phyloP scores from a whole-genome alignment of 2,888 invertebrate species.

The Herminia tarsipennalis region DNA sequence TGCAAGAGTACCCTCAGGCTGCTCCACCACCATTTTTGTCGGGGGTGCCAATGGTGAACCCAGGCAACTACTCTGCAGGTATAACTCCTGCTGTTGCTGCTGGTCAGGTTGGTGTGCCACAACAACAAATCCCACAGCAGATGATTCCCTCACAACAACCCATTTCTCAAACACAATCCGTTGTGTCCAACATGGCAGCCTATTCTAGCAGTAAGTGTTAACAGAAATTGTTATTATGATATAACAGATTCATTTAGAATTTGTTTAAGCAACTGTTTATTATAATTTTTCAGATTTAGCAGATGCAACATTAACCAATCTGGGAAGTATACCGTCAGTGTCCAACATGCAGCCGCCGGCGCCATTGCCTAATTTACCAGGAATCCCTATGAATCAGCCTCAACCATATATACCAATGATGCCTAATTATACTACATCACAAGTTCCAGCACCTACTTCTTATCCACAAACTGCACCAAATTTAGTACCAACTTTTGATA shows the following conservation, averaged over 20 bases:
- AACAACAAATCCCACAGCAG: conserved; percentile 28
- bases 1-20: conserved; percentile 48
- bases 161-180: conserved; percentile 67
- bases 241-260: not conserved
- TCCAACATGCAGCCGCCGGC: conserved; percentile 83
- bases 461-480: conserved; percentile 51
- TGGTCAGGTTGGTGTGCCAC: conserved; percentile 13
- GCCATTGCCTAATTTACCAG: conserved; percentile 80
- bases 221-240: not conserved
- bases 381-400: conserved; percentile 82
- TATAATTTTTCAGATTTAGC: conserved; percentile 71
- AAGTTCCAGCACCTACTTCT: conserved; percentile 46
- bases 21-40: conserved; percentile 77
- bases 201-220: conserved; percentile 80
- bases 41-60: conserved; percentile 83
- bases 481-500: conserved; percentile 77
- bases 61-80: conserved; percentile 58
- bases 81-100: conserved; percentile 16
- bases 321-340: conserved; percentile 80
- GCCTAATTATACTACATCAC: conserved; percentile 72
- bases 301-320: conserved; percentile 77
- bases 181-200: conserved; percentile 78
- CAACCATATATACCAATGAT: conserved; percentile 84
- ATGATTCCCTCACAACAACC: conserved; percentile 49
- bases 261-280: conserved; percentile 1